Evolutionary conservation across 2,113 vertebrate species (phyloP).

Genomic region (Notechis scutatus): DNA sequence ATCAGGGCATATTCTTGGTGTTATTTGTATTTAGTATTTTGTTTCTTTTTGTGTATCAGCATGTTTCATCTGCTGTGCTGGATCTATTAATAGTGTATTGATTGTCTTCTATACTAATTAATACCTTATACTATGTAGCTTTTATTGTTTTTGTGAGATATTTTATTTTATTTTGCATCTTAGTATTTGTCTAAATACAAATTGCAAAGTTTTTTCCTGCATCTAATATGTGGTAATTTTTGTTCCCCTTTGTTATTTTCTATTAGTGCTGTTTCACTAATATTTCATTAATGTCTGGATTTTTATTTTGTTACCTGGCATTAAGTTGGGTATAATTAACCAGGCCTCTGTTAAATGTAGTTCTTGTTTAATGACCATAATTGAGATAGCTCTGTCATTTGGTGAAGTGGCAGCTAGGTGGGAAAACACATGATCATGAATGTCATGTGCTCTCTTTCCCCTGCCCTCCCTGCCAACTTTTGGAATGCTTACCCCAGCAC

Average conservation of each 20-base stretch:
- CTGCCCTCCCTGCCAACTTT: neutral
- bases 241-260: neutral
- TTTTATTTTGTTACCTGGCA: neutral
- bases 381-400: neutral
- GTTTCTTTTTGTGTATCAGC: neutral
- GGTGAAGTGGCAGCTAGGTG: neutral
- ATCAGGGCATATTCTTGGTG: neutral
- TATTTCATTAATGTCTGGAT: neutral
- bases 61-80: neutral
- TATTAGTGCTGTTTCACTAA: neutral
- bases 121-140: neutral
- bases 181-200: neutral
- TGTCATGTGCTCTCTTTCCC: neutral
- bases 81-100: neutral
- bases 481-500: neutral
- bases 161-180: neutral
- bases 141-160: neutral
- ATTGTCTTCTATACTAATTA: neutral
- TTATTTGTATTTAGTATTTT: neutral
- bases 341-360: neutral
- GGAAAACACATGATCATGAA: neutral
- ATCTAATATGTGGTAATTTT: neutral
- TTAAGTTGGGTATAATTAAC: neutral
- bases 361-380: neutral
- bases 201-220: neutral